Evolutionary conservation across 2,113 vertebrate genomes (phyloP).

Genomic region (Otis tarda): DNA sequence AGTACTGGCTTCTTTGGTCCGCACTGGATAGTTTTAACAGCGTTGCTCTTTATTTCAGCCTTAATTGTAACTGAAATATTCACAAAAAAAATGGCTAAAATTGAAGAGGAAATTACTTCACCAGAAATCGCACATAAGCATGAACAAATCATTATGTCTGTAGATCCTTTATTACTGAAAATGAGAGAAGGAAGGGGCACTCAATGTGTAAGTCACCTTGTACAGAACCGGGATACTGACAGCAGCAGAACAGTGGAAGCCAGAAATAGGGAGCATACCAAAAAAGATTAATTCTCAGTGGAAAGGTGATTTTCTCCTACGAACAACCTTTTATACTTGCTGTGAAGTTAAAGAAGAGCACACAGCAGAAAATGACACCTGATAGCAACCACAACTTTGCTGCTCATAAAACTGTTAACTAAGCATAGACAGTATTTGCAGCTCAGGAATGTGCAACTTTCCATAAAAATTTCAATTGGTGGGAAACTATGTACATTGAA

Average conservation of each 20-base stretch:
- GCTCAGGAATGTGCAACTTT: neutral
- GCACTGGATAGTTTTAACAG: neutral
- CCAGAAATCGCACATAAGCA: neutral
- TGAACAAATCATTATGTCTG: neutral
- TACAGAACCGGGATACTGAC: neutral
- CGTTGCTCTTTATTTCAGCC: neutral
- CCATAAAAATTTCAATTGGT: neutral
- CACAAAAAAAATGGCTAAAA: neutral
- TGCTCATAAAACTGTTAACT: conserved; percentile 14
- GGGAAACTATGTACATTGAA: neutral
- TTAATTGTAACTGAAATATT: neutral
- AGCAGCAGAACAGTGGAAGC: neutral
- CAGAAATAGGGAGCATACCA: conserved; percentile 6
- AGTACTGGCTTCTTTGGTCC: neutral
- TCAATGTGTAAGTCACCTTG: neutral
- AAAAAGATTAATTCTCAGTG: conserved; percentile 43
- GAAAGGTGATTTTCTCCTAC: conserved; percentile 47
- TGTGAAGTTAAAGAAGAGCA: conserved; percentile 33
- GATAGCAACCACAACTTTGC: neutral
- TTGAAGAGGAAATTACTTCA: neutral
- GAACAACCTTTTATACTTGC: neutral
- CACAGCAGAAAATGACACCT: conserved; percentile 27
- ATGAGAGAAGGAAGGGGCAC: neutral
- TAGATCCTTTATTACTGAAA: conserved; percentile 21
- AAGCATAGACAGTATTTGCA: conserved; percentile 2